Percentiles rank a stretch among this genome's conserved stretches.
Evolutionary conservation across 2,113 vertebrate species (phyloP).

Genomic region (Gymnarchus niloticus): DNA sequence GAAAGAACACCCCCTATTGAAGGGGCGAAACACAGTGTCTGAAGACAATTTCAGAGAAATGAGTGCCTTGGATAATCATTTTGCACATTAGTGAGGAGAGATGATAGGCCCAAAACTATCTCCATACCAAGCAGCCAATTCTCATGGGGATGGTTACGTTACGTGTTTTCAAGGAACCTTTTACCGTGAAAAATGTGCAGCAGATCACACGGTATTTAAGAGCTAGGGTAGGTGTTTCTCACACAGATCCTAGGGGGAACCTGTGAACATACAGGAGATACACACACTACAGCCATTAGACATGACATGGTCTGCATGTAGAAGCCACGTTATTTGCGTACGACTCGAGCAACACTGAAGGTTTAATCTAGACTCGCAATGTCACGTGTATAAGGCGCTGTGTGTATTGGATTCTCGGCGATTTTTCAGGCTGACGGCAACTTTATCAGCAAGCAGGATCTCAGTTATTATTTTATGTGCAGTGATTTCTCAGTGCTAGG

Average conservation of each 20-base stretch:
- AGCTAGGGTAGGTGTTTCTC: not conserved
- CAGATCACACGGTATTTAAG: not conserved
- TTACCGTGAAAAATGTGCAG: not conserved
- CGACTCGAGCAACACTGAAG: not conserved
- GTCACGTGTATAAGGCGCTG: not conserved
- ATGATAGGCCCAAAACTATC: not conserved
- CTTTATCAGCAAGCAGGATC: not conserved
- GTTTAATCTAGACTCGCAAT: conserved; percentile 5
- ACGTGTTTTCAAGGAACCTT: not conserved
- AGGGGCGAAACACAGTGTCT: not conserved
- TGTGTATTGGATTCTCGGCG: not conserved
- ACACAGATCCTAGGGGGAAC: not conserved
- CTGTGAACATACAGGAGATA: not conserved
- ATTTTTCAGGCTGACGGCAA: not conserved
- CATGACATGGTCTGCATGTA: not conserved
- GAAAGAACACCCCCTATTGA: not conserved
- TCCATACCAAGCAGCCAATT: not conserved
- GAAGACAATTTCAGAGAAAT: not conserved
- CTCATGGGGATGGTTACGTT: conserved; percentile 10
- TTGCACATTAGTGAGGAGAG: not conserved
- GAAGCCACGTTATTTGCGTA: not conserved
- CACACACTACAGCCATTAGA: not conserved
- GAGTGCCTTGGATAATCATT: not conserved
- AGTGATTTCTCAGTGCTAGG: not conserved
- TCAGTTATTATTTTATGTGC: not conserved